Conservation (phyloP, 1,140 invertebrate species). For the Aphidius gifuensis region DNA sequence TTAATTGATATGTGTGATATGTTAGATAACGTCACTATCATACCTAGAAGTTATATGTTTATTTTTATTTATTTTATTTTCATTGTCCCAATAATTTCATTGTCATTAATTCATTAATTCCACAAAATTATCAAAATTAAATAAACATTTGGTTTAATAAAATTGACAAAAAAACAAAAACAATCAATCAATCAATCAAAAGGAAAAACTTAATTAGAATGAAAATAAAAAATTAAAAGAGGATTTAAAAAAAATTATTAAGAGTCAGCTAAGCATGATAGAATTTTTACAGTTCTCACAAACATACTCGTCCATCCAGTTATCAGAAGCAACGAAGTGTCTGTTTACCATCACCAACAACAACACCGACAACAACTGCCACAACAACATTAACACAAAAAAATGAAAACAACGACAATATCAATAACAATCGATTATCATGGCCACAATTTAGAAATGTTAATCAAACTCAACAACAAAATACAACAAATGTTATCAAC, state of each 20-base stretch:
- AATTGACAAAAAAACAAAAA: no score
- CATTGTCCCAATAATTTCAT: neutral
- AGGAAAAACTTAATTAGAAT: neutral
- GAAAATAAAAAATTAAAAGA: slow-evolving; percentile 3
- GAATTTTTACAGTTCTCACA: slow-evolving; percentile 54
- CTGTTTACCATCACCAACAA: slow-evolving; percentile 46
- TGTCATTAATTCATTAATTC: slow-evolving; percentile 7
- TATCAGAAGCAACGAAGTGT: slow-evolving; percentile 56
- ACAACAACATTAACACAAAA: slow-evolving; percentile 48
- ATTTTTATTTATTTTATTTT: no score
- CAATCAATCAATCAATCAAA: neutral
- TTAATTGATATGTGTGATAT: no score
- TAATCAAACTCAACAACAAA: slow-evolving; percentile 50
- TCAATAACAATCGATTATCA: slow-evolving; percentile 54
- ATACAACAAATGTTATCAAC: slow-evolving; percentile 36
- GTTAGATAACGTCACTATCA: no score
- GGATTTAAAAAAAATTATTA: slow-evolving; percentile 14
- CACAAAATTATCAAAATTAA: neutral
- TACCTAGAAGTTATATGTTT: no score
- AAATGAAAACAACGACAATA: slow-evolving; percentile 54
- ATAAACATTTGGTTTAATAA: neutral
- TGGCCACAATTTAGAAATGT: slow-evolving; percentile 56
- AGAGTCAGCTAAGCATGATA: slow-evolving; percentile 45
- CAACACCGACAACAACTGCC: slow-evolving; percentile 35
- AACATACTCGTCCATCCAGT: slow-evolving; percentile 50